Conservation (phyloP, 2,797 vertebrate species). For the Alfaro cultratus region DNA sequence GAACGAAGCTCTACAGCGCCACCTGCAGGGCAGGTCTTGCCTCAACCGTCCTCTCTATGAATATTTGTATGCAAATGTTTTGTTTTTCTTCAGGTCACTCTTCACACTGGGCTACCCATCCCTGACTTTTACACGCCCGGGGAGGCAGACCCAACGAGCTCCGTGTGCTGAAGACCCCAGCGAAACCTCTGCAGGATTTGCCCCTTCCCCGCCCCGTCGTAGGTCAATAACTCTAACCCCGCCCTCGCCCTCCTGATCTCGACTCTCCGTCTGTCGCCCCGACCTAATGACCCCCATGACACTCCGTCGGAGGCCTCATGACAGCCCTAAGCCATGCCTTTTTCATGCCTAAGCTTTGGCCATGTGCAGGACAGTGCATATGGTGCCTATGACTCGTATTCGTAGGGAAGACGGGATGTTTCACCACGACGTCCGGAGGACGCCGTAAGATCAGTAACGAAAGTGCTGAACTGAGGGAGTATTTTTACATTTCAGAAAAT, state of each 20-base stretch:
- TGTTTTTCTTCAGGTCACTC: slow-evolving; percentile 85
- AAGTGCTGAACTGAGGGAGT: slow-evolving; percentile 6
- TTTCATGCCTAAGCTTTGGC: slow-evolving; percentile 47
- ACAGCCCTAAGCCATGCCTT: slow-evolving; percentile 63
- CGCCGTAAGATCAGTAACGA: slow-evolving; percentile 5
- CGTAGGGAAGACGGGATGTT: background rate
- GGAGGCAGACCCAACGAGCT: slow-evolving; percentile 77
- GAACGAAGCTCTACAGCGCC: slow-evolving; percentile 53
- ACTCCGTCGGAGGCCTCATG: slow-evolving; percentile 30
- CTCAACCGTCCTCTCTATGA: background rate
- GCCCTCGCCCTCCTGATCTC: slow-evolving; percentile 4
- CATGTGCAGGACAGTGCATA: slow-evolving; percentile 8
- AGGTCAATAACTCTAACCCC: slow-evolving; percentile 29
- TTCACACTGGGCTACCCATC: slow-evolving; percentile 94
- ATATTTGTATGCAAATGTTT: slow-evolving; percentile 15
- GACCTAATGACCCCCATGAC: slow-evolving; percentile 39
- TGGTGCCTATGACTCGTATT: slow-evolving; percentile 17
- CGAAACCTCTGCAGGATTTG: slow-evolving; percentile 16
- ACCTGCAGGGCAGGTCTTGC: slow-evolving; percentile 25
- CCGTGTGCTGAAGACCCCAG: slow-evolving; percentile 74
- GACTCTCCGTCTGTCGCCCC: slow-evolving; percentile 14
- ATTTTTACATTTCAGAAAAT: slow-evolving; percentile 4
- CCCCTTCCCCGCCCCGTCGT: slow-evolving; percentile 34
- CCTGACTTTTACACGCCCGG: slow-evolving; percentile 92
- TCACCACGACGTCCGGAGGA: background rate